Base-by-base conservation (phyloP, 2,113 vertebrate genomes). In the Chloropsis hardwickii region DNA sequence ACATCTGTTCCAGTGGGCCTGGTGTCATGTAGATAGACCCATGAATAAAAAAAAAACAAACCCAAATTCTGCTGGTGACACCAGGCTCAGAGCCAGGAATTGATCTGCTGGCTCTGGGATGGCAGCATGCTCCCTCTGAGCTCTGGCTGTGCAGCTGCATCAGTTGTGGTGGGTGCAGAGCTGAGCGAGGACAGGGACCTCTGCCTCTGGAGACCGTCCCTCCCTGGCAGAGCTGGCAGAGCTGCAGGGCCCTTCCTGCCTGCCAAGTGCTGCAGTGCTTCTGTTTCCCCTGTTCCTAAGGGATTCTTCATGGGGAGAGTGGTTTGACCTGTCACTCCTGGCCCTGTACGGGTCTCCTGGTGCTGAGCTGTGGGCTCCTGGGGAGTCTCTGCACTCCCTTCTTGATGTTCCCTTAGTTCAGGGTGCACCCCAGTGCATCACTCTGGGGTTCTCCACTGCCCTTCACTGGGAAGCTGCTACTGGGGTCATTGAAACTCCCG, bases 351-450 rank as follows among this genome's bases (percentile, higher is more conserved):
- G 11, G 9, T 47, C 18, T 62, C n/a, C 21, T 74, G 61, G 14
- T 20, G 24, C 37, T 58, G 11, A 25, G n/a, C 58, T 78, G 11
- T 8, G 28, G 31, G 33, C 25, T 47, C n/a, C 20, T 37, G 22
- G 8, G 3, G 11, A 14, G 20, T 47, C 2, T 84, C n/a, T 54
- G 4, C 5, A 3, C 25, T 42, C 11, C 12, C 3, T 13, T 39
- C 21, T 10, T 25, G 23, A 53, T 24, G 3, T 33, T 62, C 28
- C 14, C 12, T 12, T 2, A 0, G 5, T 11, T 67, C 21, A 19
- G 22, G 28, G 35, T 29, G 1, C 9, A 3, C 7, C 24, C 5
- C 40, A 29, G 39, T 17, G 4, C 27, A 25, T 44, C 2, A 0
- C 8, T 7, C 45, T 39, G 40, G 37, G 20, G 12, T 0, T 1